These are phyloP conservation scores for Spatulosminthurus flaviceps DNA, from an alignment of 2,888 invertebrate species.

Conservation along the genomic window DNA sequence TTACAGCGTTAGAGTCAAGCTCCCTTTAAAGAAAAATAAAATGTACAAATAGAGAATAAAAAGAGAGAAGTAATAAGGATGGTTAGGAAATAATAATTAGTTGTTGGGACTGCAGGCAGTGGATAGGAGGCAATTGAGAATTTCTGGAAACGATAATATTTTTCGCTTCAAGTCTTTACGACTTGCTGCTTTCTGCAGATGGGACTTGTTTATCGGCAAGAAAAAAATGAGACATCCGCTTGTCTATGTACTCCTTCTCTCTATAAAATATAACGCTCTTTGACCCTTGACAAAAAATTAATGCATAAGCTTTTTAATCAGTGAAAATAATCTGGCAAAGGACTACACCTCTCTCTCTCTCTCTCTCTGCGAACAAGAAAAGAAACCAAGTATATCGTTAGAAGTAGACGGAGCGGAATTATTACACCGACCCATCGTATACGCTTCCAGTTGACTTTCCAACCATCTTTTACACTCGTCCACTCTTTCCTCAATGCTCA, in stretches of 20 bases:
- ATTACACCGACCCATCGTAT: no score
- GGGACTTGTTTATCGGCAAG: conserved; percentile 2
- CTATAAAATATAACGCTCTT: conserved; percentile 30
- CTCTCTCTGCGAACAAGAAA: background rate
- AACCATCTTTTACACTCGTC: background rate
- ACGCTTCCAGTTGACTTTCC: no score
- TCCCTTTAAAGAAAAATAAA: no score
- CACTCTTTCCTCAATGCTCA: conserved; percentile 23
- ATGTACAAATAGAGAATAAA: no score
- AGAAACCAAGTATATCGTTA: no score
- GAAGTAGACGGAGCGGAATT: no score
- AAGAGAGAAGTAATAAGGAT: no score
- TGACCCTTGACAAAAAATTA: conserved; percentile 38
- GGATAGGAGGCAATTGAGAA: background rate
- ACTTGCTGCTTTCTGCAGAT: background rate
- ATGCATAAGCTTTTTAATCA: conserved; percentile 33
- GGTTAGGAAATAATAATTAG: no score
- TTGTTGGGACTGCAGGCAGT: no score
- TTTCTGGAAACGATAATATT: conserved; percentile 7
- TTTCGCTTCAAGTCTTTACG: background rate
- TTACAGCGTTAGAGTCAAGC: no score
- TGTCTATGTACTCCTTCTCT: background rate
- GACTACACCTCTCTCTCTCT: background rate
- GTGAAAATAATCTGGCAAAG: conserved; percentile 21
- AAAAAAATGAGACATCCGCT: conserved; percentile 36